Evolutionary conservation across 1,140 invertebrate species (phyloP), one percentile per base, ranked within the genome.

Genomic region (Galendromus occidentalis): DNA sequence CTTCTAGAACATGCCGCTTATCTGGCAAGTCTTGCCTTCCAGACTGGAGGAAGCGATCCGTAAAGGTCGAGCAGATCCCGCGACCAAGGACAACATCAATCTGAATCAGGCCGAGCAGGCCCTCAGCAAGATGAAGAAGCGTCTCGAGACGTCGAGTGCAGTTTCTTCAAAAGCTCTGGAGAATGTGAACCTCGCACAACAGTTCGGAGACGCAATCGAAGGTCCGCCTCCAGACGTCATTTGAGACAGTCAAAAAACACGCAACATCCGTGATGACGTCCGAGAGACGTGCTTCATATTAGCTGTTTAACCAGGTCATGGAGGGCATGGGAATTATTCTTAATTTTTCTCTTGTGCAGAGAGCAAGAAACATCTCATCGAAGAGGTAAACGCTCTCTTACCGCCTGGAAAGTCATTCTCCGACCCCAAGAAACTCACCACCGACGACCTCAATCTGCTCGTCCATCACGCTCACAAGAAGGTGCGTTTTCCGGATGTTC

Each of bases 381-480:
- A 59, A 22, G 51, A 59, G 12, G 51, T 59, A 1, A 59, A 59
- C 33, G 51, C 51, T 20, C 51, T 59, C 14, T 59, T 59, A 22
- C 51, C 51, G 14, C 51, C 14, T 5, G 51, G 22, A 4, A 25
- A 33, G 25, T 59, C 51, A 22, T 59, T 59, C 33, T 25, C 51
- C 1, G 51, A 59, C 25, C 51, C 22, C 22, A 25, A n/a, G 2
- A 59, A 59, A 33, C 51, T 59, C 14, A 59, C 17, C 14, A 14
- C 51, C 14, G 51, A 59, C 1, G 51, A 59, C 33, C 22, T 59
- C 25, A 22, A 59, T 33, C 6, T 59, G 22, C 51, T 59, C 1
- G 22, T 59, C 22, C 33, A 59, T 59, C 51, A 59, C 9, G 51
- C 51, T 29, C 51, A 59, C 51, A 59, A 59, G 20, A 59, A 59